Percentiles rank a stretch among this genome's conserved stretches.
Evolutionary conservation across 2,888 invertebrate species (phyloP).

Genomic region (Stictocephala bisonia): DNA sequence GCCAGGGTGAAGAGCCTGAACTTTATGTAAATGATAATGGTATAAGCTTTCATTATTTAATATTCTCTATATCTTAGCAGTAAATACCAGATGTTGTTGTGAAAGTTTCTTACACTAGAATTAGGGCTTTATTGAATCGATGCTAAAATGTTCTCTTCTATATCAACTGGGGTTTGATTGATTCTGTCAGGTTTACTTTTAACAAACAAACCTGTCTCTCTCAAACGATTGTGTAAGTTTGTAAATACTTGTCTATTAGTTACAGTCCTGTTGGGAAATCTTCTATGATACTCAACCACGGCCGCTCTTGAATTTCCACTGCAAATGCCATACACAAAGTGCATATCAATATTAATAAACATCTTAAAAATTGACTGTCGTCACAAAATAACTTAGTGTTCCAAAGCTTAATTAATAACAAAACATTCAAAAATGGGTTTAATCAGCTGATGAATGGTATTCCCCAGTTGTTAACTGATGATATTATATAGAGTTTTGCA

Average conservation of each 20-base stretch:
- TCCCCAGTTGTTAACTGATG: no score
- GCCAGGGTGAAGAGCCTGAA: conserved; percentile 11
- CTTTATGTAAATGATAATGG: conserved; percentile 1
- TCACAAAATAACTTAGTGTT: no score
- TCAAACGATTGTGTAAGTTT: neutral
- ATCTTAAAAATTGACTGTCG: no score
- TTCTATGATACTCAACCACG: neutral
- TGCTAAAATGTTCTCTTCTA: neutral
- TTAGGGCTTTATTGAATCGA: neutral
- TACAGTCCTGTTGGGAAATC: neutral
- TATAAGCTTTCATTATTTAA: neutral
- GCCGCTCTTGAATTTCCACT: conserved; percentile 7
- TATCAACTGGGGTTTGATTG: neutral
- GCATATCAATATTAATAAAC: conserved; percentile 20
- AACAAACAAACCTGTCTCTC: neutral
- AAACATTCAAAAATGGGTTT: no score
- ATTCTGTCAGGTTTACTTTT: neutral
- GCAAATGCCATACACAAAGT: conserved; percentile 2
- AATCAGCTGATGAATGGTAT: no score
- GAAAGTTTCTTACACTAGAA: neutral
- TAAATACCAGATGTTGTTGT: neutral
- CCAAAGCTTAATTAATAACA: no score
- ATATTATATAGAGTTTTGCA: no score
- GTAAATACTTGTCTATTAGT: neutral
- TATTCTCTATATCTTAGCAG: neutral